These are phyloP conservation scores for Lates japonicus DNA, from an alignment of 2,797 vertebrate genomes.

Conservation along the genomic window DNA sequence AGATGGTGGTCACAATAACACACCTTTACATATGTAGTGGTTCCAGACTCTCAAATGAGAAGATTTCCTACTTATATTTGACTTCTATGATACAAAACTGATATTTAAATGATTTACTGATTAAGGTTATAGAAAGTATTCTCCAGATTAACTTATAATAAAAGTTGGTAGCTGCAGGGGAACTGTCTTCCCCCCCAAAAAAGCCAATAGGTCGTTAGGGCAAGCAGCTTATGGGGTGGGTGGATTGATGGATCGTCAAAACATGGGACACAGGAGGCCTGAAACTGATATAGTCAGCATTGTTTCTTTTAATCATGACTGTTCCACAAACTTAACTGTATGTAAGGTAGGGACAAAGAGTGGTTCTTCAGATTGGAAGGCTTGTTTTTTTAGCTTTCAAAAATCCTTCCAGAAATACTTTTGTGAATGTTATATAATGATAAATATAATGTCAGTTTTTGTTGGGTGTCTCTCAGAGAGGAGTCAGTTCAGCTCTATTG, in stretches of 20 bases:
- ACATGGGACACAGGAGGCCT: too few species aligned
- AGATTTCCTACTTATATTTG: background rate
- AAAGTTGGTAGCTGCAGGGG: too few species aligned
- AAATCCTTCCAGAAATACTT: background rate
- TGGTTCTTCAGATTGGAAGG: background rate
- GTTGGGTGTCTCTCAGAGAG: background rate
- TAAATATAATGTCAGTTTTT: background rate
- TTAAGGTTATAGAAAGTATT: background rate
- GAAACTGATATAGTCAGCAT: too few species aligned
- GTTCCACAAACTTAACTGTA: too few species aligned
- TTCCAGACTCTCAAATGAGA: background rate
- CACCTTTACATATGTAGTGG: background rate
- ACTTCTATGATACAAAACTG: background rate
- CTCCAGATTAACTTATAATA: background rate
- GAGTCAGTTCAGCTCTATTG: background rate
- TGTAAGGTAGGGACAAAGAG: background rate
- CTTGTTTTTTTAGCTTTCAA: background rate
- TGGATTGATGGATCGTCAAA: too few species aligned
- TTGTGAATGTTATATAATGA: background rate
- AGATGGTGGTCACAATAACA: background rate
- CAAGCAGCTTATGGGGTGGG: too few species aligned
- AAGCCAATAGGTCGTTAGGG: too few species aligned
- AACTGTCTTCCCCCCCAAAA: too few species aligned
- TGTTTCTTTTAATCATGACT: too few species aligned
- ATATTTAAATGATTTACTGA: background rate